Conservation (phyloP, 2,113 vertebrate genomes). For the Rhinopithecus roxellana region DNA sequence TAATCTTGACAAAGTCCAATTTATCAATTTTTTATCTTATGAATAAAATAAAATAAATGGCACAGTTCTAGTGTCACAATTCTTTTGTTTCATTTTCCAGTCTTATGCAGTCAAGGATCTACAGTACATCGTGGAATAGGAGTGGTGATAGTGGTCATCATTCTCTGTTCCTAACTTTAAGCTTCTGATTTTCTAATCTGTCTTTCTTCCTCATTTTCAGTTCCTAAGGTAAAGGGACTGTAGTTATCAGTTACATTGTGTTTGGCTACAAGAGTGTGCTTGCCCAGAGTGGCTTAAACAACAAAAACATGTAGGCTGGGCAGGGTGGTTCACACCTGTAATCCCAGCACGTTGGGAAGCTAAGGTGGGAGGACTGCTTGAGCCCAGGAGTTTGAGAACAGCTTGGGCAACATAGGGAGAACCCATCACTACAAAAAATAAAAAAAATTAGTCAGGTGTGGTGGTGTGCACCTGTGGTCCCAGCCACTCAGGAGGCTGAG, state of each 20-base stretch:
- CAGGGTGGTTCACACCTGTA: too few species aligned
- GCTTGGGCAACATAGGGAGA: too few species aligned
- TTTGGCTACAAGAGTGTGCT: background rate
- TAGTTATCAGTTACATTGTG: background rate
- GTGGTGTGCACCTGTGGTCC: too few species aligned
- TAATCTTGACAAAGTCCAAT: background rate
- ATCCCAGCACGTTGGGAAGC: too few species aligned
- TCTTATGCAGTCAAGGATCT: background rate
- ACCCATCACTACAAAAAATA: too few species aligned
- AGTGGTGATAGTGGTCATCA: background rate
- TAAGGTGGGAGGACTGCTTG: too few species aligned
- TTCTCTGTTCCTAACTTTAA: background rate
- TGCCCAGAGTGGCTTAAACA: background rate
- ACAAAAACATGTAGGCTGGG: background rate
- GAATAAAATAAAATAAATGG: background rate
- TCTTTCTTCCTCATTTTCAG: background rate
- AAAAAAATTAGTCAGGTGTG: too few species aligned
- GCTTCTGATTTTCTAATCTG: background rate
- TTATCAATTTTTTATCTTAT: background rate
- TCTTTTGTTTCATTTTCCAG: background rate
- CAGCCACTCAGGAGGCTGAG: too few species aligned
- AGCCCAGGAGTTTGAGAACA: too few species aligned
- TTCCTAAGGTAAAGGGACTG: background rate
- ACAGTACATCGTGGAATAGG: background rate
- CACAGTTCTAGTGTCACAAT: background rate